A percentile compares a stretch with the other conserved stretches of the same genome.
Evolutionary conservation across 2,797 vertebrate species (phyloP).

Genomic region (Leptatherina wallacei): DNA sequence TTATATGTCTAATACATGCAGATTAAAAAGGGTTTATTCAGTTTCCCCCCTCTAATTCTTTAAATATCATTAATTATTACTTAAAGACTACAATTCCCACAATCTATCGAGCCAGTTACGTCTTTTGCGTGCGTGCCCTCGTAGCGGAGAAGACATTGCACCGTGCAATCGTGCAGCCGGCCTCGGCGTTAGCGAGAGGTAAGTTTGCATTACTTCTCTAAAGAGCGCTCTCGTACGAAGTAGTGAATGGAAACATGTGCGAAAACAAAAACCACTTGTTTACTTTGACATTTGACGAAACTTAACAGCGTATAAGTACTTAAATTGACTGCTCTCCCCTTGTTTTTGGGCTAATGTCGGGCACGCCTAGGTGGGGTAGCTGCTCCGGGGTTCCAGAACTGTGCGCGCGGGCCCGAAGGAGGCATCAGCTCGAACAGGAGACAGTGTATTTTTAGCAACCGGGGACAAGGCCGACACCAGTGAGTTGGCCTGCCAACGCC

Average conservation of each 20-base stretch:
- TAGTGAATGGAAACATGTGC: slow-evolving; percentile 62
- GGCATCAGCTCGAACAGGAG: slow-evolving; percentile 52
- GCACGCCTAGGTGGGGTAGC: slow-evolving; percentile 80
- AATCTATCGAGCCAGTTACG: slow-evolving; percentile 40
- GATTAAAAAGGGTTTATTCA: too few species aligned
- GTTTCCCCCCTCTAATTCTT: too few species aligned
- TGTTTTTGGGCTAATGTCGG: slow-evolving; percentile 46
- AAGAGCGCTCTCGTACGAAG: background rate
- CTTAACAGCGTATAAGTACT: background rate
- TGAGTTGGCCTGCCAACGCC: slow-evolving; percentile 17
- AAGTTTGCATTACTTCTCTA: slow-evolving; percentile 65
- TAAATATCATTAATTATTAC: too few species aligned
- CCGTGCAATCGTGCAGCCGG: slow-evolving; percentile 79
- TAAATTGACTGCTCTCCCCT: slow-evolving; percentile 32
- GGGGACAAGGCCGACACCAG: slow-evolving; percentile 23
- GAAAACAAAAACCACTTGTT: slow-evolving; percentile 31
- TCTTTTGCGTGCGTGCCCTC: slow-evolving; percentile 65
- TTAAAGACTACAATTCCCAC: slow-evolving; percentile 61
- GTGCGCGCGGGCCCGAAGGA: slow-evolving; percentile 67
- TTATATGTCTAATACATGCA: too few species aligned
- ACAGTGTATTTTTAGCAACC: slow-evolving; percentile 71
- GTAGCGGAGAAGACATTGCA: slow-evolving; percentile 55
- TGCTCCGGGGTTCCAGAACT: slow-evolving; percentile 47
- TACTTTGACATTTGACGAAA: slow-evolving; percentile 11
- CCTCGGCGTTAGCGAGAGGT: slow-evolving; percentile 80